Conservation (phyloP, 2,113 vertebrate genomes). For the Vulpes ferrilata region DNA sequence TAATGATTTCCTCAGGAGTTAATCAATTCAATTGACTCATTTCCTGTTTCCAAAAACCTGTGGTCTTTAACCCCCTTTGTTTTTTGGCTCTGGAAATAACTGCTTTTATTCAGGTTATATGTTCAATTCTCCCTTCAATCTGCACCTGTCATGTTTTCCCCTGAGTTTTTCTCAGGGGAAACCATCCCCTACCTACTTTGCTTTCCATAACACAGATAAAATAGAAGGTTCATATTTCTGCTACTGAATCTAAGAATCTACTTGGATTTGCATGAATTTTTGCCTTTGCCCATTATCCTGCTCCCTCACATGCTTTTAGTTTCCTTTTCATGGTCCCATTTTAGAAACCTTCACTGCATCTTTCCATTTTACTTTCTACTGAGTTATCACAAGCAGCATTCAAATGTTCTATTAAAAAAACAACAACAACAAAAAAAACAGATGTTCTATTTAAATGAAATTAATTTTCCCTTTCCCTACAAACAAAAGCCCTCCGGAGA, state of each 20-base stretch:
- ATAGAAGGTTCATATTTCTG: conserved; percentile 20
- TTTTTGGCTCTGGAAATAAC: not conserved
- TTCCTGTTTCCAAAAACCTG: not conserved
- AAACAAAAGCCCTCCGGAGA: not conserved
- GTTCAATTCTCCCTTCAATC: not conserved
- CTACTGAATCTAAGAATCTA: not conserved
- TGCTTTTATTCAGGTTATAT: conserved; percentile 15
- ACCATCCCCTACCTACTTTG: not conserved
- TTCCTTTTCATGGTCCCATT: not conserved
- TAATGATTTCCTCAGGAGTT: not conserved
- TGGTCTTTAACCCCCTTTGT: not conserved
- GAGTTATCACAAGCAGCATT: conserved; percentile 28
- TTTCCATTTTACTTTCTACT: conserved; percentile 38
- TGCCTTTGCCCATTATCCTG: not conserved
- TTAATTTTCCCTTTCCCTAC: not conserved
- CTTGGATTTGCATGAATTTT: not conserved
- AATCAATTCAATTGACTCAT: not conserved
- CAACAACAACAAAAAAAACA: not conserved
- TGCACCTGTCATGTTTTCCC: not conserved
- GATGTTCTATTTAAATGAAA: conserved; percentile 36
- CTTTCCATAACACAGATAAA: not conserved
- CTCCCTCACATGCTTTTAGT: conserved; percentile 3
- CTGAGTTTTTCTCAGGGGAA: not conserved
- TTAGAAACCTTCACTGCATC: conserved; percentile 15
- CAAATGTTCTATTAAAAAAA: not conserved